A percentile compares a stretch with the other conserved stretches of the same genome.
These are phyloP conservation scores for Geococcyx californianus DNA, from an alignment of 2,113 vertebrate genomes.

Conservation along the genomic window DNA sequence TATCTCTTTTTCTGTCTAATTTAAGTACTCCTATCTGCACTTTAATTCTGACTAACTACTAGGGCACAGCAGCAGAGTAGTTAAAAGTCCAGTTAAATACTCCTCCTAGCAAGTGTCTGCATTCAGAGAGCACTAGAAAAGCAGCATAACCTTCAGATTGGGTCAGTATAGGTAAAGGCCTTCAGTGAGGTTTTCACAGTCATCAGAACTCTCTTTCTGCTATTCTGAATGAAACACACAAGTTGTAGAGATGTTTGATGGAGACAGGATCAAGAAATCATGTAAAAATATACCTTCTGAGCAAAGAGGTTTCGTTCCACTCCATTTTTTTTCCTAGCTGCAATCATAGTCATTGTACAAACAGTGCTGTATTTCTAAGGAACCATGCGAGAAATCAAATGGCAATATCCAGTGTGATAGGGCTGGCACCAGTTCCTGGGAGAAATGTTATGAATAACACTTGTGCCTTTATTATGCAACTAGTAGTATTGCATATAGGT, in stretches of 20 bases:
- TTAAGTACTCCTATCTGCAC: not conserved
- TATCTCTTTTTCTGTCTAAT: not conserved
- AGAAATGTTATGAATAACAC: not conserved
- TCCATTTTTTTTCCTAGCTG: not conserved
- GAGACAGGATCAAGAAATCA: not conserved
- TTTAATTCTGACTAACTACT: not conserved
- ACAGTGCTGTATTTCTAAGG: not conserved
- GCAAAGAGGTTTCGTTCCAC: not conserved
- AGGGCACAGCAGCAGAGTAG: not conserved
- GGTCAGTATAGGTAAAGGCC: not conserved
- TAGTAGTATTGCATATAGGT: not conserved
- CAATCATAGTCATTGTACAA: not conserved
- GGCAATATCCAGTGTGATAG: not conserved
- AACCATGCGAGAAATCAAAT: not conserved
- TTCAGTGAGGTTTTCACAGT: not conserved
- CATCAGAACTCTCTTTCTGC: not conserved
- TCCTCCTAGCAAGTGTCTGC: not conserved
- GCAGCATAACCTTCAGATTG: not conserved
- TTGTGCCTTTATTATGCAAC: not conserved
- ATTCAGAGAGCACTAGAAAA: not conserved
- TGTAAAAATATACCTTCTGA: not conserved
- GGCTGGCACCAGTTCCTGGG: not conserved
- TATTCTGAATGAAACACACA: not conserved
- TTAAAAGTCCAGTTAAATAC: not conserved
- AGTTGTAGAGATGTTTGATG: not conserved